Conservation (phyloP, 2,888 invertebrate species). For the Steinernema carpocapsae region DNA sequence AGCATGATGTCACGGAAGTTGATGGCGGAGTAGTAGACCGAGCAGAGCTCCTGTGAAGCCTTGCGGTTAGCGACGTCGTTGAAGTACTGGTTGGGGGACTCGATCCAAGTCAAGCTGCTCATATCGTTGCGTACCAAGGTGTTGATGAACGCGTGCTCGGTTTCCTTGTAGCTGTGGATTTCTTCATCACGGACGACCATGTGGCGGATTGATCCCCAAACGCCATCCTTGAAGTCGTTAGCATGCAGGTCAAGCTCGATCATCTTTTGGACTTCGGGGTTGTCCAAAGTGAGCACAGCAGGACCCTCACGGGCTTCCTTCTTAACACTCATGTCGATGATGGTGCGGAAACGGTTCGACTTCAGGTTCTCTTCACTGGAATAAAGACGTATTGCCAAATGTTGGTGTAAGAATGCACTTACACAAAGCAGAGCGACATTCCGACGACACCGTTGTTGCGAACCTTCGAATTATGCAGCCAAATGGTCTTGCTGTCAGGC, state of each 20-base stretch:
- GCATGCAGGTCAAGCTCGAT: constrained; percentile 79
- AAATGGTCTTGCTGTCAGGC: constrained; percentile 71
- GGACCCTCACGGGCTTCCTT: constrained; percentile 57
- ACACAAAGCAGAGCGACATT: constrained; percentile 81
- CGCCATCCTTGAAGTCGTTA: constrained; percentile 81
- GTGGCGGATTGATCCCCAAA: constrained; percentile 88
- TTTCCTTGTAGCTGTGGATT: constrained; percentile 69
- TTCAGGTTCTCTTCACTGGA: constrained; percentile 65
- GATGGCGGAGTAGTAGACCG: constrained; percentile 71
- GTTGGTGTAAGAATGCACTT: neutral
- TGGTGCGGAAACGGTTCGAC: constrained; percentile 66
- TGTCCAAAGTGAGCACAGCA: constrained; percentile 51
- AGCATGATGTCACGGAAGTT: constrained; percentile 99
- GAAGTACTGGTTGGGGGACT: constrained; percentile 79
- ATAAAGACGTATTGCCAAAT: neutral
- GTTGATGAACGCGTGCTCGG: constrained; percentile 93
- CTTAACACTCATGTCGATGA: constrained; percentile 65
- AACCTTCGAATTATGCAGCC: constrained; percentile 73
- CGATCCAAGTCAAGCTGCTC: constrained; percentile 89
- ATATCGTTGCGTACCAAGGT: constrained; percentile 89
- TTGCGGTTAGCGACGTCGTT: constrained; percentile 60
- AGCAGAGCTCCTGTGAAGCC: constrained; percentile 59
- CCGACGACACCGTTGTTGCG: constrained; percentile 82
- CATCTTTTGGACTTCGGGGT: constrained; percentile 61
- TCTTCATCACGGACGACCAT: constrained; percentile 75